Percentiles rank a stretch among this genome's conserved stretches.
phyloP scores from a whole-genome alignment of 2,797 vertebrate genomes.

The Gallinago stenura region DNA sequence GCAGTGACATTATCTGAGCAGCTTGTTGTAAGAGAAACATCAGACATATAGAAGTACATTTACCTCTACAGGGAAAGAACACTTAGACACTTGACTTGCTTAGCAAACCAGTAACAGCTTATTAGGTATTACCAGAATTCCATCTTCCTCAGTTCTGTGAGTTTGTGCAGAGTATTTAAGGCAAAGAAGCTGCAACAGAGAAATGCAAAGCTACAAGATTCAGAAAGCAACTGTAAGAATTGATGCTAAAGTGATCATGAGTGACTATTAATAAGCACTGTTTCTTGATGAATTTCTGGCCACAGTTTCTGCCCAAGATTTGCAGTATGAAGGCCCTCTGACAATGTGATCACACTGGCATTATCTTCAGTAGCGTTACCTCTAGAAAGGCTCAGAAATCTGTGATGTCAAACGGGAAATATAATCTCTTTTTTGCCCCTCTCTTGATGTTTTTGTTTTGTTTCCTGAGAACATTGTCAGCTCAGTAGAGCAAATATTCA shows the following conservation, averaged over 20 bases:
- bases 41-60: not conserved
- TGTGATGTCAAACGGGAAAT: not conserved
- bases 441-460: not conserved
- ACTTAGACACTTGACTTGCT: not conserved
- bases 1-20: constrained; percentile 20
- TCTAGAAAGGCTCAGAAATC: not conserved
- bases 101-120: not conserved
- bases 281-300: not conserved
- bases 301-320: not conserved
- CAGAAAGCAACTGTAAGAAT: not conserved
- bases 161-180: not conserved
- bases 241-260: not conserved
- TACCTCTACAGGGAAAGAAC: not conserved
- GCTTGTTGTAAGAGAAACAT: not conserved
- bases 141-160: not conserved
- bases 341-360: not conserved
- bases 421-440: not conserved
- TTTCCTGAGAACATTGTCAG: not conserved
- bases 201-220: not conserved
- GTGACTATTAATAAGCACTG: not conserved
- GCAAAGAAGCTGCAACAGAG: not conserved
- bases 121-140: not conserved
- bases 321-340: not conserved
- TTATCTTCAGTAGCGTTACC: not conserved
- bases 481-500: not conserved